These are phyloP conservation scores for Arnoldichthys spilopterus DNA, from an alignment of 2,797 vertebrate species.

Conservation along the genomic window DNA sequence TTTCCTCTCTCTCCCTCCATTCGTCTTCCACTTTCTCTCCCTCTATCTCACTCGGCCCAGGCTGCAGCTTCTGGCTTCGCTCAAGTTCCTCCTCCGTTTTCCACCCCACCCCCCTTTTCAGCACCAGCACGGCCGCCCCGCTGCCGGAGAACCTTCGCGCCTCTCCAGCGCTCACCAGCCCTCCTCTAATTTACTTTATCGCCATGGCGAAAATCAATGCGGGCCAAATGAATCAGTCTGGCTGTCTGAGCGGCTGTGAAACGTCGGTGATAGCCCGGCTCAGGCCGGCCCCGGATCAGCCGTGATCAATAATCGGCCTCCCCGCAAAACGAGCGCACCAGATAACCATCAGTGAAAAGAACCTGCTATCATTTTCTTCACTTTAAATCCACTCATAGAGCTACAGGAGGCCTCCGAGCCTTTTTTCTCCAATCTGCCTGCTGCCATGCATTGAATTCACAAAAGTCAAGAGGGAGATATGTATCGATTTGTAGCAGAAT, in stretches of 20 bases:
- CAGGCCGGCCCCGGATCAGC: conserved; percentile 17
- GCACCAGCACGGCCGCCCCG: background rate
- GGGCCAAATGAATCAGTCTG: conserved; percentile 31
- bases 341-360: conserved; percentile 30
- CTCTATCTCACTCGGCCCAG: background rate
- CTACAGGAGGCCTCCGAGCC: conserved; percentile 10
- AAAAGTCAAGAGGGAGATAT: background rate
- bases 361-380: conserved; percentile 20
- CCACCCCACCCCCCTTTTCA: background rate
- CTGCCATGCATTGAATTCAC: background rate
- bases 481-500: background rate
- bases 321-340: conserved; percentile 11
- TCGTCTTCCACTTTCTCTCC: background rate
- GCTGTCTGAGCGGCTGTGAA: conserved; percentile 18
- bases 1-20: background rate
- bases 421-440: background rate
- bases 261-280: background rate
- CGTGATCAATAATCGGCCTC: conserved; percentile 4
- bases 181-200: conserved; percentile 30
- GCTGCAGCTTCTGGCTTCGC: background rate
- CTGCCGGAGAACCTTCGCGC: background rate
- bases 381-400: conserved; percentile 13
- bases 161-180: conserved; percentile 7
- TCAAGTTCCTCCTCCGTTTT: background rate
- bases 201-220: conserved; percentile 22